Evolutionary conservation across 2,113 vertebrate genomes (phyloP), one percentile per base, ranked within the genome.

Genomic region (Hippocampus barbouri): DNA sequence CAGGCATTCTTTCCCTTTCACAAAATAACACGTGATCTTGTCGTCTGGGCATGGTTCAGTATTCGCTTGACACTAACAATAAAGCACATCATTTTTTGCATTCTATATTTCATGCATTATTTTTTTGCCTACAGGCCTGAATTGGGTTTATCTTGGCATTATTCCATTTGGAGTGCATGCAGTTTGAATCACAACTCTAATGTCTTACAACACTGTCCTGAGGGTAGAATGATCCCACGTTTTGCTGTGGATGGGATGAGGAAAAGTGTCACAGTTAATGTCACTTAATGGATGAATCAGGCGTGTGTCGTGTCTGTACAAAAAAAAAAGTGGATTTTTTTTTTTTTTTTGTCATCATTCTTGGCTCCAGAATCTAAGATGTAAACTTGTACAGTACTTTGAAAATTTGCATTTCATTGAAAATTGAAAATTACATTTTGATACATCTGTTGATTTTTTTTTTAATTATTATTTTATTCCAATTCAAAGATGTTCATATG

Each of bases 361-460:
- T 2, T 47, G 75, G 84, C 83, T 38, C 91, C 90, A 80, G 91
- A 92, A 77, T 92, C 91, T 92, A 93, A 93, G 92, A 92, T 97
- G 94, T 97, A 96, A 95, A 98, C 93, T 96, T 99, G 96, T 98
- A 98, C 94, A 98, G 90, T 88, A 89, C 84, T 88, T 87, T 47
- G 74, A 70, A 83, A 87, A 86, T 86, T 88, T 84, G 87, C 86
- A 81, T 92, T 92, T 88, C 79, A 89, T 91, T 91, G 86, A 75
- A 91, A 63, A 83, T 83, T 84, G 76, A 90, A 83, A 87, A 85
- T 86, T 80, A 83, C 85, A 89, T 92, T 92, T 91, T 91, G 89
- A 91, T 92, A 92, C 87, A 80, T 91, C 79, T 72, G 75, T 82
- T 81, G 34, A 78, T 83, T 87, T 79, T 78, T 90, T 90, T 87